phyloP scores from a whole-genome alignment of 2,113 vertebrate genomes.

The Strix aluco region DNA sequence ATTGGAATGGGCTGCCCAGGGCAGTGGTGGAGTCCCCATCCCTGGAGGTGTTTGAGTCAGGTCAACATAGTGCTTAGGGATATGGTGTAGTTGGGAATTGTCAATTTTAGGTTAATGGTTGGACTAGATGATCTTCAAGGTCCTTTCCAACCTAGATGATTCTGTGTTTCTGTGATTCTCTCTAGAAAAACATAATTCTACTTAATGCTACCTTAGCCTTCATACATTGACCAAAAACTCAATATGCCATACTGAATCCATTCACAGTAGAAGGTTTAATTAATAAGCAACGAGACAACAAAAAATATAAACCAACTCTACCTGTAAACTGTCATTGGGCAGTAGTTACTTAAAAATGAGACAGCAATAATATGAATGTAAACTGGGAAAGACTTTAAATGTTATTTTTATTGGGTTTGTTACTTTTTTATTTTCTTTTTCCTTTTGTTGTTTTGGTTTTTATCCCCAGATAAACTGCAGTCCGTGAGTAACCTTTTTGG shows the following conservation, averaged over 20 bases:
- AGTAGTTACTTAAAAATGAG: not conserved
- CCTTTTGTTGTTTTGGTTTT: too few species aligned
- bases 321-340: not conserved
- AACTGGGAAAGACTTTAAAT: not conserved
- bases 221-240: not conserved
- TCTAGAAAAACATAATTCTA: not conserved
- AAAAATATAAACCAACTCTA: not conserved
- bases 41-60: too few species aligned
- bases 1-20: too few species aligned
- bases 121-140: too few species aligned
- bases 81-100: too few species aligned
- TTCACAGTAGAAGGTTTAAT: not conserved
- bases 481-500: not conserved
- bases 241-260: not conserved
- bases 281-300: not conserved
- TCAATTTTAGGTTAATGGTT: too few species aligned
- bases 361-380: not conserved
- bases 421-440: not conserved
- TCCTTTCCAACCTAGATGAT: too few species aligned
- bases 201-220: not conserved
- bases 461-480: fast-evolving
- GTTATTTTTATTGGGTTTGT: not conserved
- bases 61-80: too few species aligned
- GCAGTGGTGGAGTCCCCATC: too few species aligned
- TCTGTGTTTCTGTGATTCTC: too few species aligned